Evolutionary conservation across 2,888 invertebrate genomes (phyloP).

Genomic region (Heliconius aoede): DNA sequence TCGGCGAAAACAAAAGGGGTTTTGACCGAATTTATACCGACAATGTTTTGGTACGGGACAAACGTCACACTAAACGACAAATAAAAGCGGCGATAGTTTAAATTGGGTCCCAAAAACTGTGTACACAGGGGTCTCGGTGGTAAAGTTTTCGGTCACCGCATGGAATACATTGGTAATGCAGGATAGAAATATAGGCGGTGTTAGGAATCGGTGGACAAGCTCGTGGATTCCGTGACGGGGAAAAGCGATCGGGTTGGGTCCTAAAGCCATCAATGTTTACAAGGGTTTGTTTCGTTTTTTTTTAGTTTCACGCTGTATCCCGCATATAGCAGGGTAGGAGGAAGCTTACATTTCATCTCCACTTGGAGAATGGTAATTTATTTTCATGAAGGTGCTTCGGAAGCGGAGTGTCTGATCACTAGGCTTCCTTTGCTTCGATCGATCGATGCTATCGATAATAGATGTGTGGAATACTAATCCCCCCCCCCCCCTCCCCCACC

Average conservation of each 20-base stretch:
- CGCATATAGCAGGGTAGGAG: no score
- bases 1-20: conserved; percentile 75
- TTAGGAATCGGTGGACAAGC: conserved; percentile 68
- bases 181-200: conserved; percentile 66
- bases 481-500: neutral
- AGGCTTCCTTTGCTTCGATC: neutral
- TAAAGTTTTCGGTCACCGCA: conserved; percentile 67
- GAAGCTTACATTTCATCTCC: neutral
- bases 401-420: neutral
- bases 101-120: conserved; percentile 80
- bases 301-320: no score
- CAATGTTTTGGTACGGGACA: conserved; percentile 64
- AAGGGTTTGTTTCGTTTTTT: neutral
- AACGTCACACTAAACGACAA: conserved; percentile 80
- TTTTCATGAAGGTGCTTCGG: no score
- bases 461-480: neutral
- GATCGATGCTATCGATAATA: no score
- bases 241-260: neutral
- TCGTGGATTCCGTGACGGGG: conserved; percentile 32
- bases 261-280: neutral
- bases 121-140: conserved; percentile 61
- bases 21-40: conserved; percentile 70
- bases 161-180: conserved; percentile 67
- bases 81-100: conserved; percentile 81
- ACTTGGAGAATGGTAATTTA: neutral